Evolutionary conservation across 1,140 invertebrate species (phyloP), one percentile per base, ranked within the genome.

Genomic region (Drosophila kurseongensis): DNA sequence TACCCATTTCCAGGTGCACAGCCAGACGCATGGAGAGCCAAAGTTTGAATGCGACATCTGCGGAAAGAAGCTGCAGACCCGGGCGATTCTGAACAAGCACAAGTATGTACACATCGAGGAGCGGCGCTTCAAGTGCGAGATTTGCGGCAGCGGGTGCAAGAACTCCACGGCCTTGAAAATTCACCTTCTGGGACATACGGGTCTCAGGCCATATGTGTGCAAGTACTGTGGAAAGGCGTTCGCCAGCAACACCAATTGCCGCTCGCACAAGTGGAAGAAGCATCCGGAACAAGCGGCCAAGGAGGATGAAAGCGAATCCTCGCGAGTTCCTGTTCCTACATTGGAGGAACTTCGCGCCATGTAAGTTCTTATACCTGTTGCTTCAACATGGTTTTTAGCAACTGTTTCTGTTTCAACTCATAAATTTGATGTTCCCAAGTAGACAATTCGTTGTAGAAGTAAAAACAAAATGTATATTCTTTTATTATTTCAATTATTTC

Each of bases 91-190:
- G 2, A 91, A 92, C 47, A 92, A 93, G 23, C 93, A 94, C 67
- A 92, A 93, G 66, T 91, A 91, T n/a, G 92, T 93, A 1, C 93
- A 94, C 66, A 91, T 81, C 4, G 92, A 93, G 27, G 92, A 92
- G 6, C 75, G 91, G 13, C 78, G 91, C 14, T 93, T 92, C 29
- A 92, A 91, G 14, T 93, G 93, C 71, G 77, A 81, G 14, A 85
- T 86, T 7, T 93, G 93, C n/a, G 79, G 75, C 0, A 62, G 61
- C 0, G 76, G 74, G 2, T 83, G 74, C 16, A 92, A 91, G 44
- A 78, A 92, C 48, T 78, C 91, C 8, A 93, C 93, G 36, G 91
- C 92, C 1, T 60, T 93, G n/a, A 92, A 93, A 74, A 90, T 92
- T 42, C 93, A 93, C 59, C 63, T 93, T 5, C 84, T 93, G 12